Base-by-base conservation (phyloP, 2,888 invertebrate genomes). In the Orthosia cruda region DNA sequence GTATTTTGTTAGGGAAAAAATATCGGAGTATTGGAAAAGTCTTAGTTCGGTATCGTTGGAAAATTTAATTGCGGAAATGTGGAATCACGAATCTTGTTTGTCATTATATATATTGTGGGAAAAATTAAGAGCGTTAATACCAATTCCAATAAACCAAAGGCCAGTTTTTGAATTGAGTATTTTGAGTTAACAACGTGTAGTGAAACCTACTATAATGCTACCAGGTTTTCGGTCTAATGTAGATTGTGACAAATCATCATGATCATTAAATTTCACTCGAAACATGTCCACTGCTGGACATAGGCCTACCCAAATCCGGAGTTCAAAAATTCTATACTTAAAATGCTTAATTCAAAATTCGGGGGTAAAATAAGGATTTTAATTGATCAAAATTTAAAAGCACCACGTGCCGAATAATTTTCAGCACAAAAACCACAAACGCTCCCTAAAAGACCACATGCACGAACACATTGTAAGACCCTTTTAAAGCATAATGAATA, bases 401-500 rank as follows among this genome's bases (percentile, higher is more conserved):
- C 4, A 12, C 20, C 13, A 59, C n/a, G 1, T 45, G 16, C 15
- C 12, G 59, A 47, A 70, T 74, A 54, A 71, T 68, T 61, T 71
- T 52, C 52, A 16, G 16, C 40, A 58, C 55, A 67, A 63, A 74
- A 74, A 71, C 82, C 81, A 52, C 74, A 75, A 68, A 20, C 15
- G 65, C 61, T 55, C 61, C 58, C 58, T 47, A 65, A 62, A 67
- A 32, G 13, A 62, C 75, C 81, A 69, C 77, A 66, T 63, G 11
- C 47, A 59, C 50, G n/a, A 71, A 62, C 84, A 77, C 57, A 74
- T 75, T 74, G 78, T 40, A 55, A 68, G 59, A 81, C 86, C 85
- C 81, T 81, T 81, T 85, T 73, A 80, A 66, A 71, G 63, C 71
- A 76, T 79, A 72, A 85, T 78, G 75, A 85, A 80, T 77, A 71